phyloP scores from a whole-genome alignment of 2,888 invertebrate species.

The Camptogramma bilineatum region DNA sequence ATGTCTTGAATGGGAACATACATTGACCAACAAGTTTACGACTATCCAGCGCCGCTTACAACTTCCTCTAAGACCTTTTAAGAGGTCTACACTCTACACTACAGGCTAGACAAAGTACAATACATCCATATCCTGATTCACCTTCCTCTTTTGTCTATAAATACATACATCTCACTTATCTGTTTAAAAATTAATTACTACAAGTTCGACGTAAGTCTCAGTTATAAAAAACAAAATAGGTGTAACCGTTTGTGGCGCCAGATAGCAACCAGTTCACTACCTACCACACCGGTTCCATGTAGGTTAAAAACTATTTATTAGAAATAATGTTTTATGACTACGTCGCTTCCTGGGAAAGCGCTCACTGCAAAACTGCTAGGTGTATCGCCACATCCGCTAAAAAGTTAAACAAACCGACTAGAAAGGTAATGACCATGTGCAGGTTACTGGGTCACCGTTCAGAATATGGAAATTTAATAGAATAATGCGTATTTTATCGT shows the following conservation, averaged over 20 bases:
- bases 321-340: slow-evolving; percentile 33
- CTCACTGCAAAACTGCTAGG: slow-evolving; percentile 36
- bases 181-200: neutral
- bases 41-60: too few species aligned
- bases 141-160: too few species aligned
- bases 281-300: slow-evolving; percentile 20
- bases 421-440: slow-evolving; percentile 53
- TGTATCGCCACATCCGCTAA: slow-evolving; percentile 59
- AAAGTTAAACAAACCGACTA: slow-evolving; percentile 62
- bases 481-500: slow-evolving; percentile 5
- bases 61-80: too few species aligned
- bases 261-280: neutral
- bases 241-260: neutral
- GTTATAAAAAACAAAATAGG: neutral
- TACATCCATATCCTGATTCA: too few species aligned
- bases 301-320: slow-evolving; percentile 35
- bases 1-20: too few species aligned
- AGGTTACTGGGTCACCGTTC: slow-evolving; percentile 61
- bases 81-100: too few species aligned
- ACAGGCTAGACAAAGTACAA: too few species aligned
- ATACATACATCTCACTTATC: too few species aligned
- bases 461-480: slow-evolving; percentile 46
- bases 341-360: slow-evolving; percentile 55
- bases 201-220: neutral
- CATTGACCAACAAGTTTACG: too few species aligned